Base-by-base conservation (phyloP, 2,797 vertebrate species). In the Arctocebus calabarensis region DNA sequence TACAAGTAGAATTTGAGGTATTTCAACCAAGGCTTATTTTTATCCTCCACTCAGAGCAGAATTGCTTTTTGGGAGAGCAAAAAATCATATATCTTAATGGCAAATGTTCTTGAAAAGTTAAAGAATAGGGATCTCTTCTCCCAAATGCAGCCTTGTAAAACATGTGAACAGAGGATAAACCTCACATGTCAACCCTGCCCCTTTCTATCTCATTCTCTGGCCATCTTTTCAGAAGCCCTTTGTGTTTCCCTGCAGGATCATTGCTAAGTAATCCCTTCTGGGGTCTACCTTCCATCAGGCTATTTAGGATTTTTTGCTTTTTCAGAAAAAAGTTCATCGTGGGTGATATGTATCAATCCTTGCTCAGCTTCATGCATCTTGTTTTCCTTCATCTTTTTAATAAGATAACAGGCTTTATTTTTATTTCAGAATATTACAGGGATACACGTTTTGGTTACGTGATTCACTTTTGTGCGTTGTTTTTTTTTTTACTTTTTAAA, bases 1-100 rank as follows among this genome's bases (percentile, higher is more conserved):
- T 75, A 45, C 34, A 25, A 86, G 66, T 90, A n/a, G 34, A 19
- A 85, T 82, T 89, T 83, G 90, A 85, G 92, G 92, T 34, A n/a
- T 77, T 75, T 87, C 91, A 43, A 91, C 52, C 79, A 94, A 73
- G 32, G 64, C 20, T 84, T 84, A 7, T 88, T 97, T 88, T 97
- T 91, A 14, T 85, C 34, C 68, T 17, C 71, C 13, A 61, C 83
- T 88, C 11, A 92, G 57, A 84, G 29, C 48, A 73, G 57, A 94
- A 82, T 9, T 55, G 93, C 94, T 96, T 85, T 66, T 79, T 77
- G 78, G 45, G 20, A 88, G 37, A 37, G 23, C 61, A 92, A 91
- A 90, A 95, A 14, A 32, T 32, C 22, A 89, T n/a, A 89, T 66
- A 37, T 88, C 22, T 52, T 90, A n/a, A 73, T 82, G 37, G 61